Percentiles rank a stretch among this genome's conserved stretches.
Evolutionary conservation across 53 echinoderm and acorn worm species (phyloP).

Genomic region (Antedon mediterranea): DNA sequence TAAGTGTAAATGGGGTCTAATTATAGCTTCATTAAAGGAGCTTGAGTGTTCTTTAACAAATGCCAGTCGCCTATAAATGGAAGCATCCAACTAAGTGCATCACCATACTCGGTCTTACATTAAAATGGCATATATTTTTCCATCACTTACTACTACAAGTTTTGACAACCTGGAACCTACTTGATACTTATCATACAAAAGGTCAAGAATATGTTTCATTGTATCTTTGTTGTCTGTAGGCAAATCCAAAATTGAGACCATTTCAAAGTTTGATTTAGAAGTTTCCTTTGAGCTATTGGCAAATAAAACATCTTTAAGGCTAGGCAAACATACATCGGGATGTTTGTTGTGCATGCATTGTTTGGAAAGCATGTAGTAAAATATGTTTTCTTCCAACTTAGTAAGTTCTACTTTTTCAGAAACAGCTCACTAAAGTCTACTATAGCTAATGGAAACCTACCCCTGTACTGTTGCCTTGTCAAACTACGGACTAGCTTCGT

Average conservation of each 20-base stretch:
- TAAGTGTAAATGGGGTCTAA: no score
- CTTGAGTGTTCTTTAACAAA: conserved; percentile 20
- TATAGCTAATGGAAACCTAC: no score
- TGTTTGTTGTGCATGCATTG: no score
- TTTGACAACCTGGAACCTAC: conserved; percentile 1
- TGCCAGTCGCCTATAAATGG: conserved; percentile 32
- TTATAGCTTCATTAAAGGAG: conserved; percentile 25
- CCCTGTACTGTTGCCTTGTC: no score
- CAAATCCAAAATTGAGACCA: no score
- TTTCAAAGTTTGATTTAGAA: no score
- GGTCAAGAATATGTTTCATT: not conserved
- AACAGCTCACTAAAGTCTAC: no score
- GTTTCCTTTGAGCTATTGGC: no score
- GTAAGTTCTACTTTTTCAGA: no score
- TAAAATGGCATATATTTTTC: conserved; percentile 12
- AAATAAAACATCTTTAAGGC: no score
- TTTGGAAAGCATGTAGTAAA: no score
- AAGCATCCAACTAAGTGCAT: conserved; percentile 15
- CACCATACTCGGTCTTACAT: conserved; percentile 13
- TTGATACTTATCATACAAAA: not conserved
- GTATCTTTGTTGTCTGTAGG: conserved; percentile 24
- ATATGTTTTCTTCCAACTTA: no score
- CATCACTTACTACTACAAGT: conserved; percentile 26
- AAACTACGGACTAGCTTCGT: not conserved
- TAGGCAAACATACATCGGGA: not conserved